Percentiles rank a stretch among this genome's conserved stretches.
phyloP scores from a whole-genome alignment of 2,113 vertebrate species.

The Malurus elegans region DNA sequence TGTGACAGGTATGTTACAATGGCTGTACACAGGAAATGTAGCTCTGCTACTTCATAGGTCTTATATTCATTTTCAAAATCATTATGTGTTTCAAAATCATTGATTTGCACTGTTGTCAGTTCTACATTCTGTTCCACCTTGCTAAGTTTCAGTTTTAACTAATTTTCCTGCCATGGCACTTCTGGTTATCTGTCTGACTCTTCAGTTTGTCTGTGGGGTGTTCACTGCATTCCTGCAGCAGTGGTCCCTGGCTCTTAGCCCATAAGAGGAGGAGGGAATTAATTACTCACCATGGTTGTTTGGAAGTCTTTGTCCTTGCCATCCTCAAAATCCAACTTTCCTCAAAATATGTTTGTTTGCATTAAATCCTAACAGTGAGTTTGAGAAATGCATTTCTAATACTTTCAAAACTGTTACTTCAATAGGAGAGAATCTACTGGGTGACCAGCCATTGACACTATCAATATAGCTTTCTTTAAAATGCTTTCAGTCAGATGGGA shows the following conservation, averaged over 20 bases:
- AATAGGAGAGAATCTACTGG: not conserved
- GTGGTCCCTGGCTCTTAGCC: not conserved
- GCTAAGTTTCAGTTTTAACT: not conserved
- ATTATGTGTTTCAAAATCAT: rapidly evolving
- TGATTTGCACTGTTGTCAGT: not conserved
- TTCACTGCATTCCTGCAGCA: not conserved
- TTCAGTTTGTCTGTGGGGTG: not conserved
- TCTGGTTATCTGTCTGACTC: not conserved
- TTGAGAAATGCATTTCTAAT: not conserved
- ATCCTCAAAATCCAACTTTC: not conserved
- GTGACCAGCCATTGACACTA: not conserved
- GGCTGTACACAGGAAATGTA: not conserved
- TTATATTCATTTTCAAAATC: not conserved
- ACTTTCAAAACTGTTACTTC: not conserved
- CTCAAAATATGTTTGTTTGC: not conserved
- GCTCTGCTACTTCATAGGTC: not conserved
- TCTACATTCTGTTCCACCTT: not conserved
- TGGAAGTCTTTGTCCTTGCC: not conserved
- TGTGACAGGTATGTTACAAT: not conserved
- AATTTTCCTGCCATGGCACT: not conserved
- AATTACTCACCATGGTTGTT: not conserved
- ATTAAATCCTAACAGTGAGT: not conserved
- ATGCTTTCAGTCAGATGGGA: not conserved
- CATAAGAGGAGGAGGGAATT: not conserved
- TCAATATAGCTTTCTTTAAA: not conserved